Conservation (phyloP, 2,797 vertebrate genomes). For the Ceryle rudis region DNA sequence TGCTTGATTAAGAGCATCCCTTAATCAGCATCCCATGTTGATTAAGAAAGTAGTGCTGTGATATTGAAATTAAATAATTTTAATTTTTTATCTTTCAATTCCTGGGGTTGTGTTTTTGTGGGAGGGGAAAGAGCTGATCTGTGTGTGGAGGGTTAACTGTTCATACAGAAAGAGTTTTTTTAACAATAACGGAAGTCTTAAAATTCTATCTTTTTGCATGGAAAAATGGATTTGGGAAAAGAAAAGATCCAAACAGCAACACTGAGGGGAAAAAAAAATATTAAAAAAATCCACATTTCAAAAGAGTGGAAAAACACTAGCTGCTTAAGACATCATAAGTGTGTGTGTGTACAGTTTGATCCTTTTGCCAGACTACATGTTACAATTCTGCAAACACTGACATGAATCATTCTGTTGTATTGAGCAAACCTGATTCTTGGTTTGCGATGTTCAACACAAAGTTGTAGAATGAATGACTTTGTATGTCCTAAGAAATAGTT, state of each 20-base stretch:
- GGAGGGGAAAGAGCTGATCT: neutral
- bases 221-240: neutral
- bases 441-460: neutral
- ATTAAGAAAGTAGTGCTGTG: neutral
- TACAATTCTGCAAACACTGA: neutral
- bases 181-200: neutral
- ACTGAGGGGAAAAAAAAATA: neutral
- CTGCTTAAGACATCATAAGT: neutral
- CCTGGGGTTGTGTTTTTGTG: rapidly evolving
- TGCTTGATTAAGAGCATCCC: neutral
- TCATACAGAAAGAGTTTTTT: neutral
- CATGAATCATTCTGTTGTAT: neutral
- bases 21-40: neutral
- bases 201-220: neutral
- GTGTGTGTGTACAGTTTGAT: neutral
- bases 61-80: neutral
- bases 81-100: neutral
- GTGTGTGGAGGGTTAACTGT: neutral
- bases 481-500: neutral
- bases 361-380: neutral
- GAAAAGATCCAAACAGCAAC: neutral
- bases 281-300: neutral
- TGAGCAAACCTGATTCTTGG: neutral
- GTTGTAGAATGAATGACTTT: neutral
- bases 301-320: neutral